Conservation (phyloP, 2,888 invertebrate species). For the Odontocolon sp. region DNA sequence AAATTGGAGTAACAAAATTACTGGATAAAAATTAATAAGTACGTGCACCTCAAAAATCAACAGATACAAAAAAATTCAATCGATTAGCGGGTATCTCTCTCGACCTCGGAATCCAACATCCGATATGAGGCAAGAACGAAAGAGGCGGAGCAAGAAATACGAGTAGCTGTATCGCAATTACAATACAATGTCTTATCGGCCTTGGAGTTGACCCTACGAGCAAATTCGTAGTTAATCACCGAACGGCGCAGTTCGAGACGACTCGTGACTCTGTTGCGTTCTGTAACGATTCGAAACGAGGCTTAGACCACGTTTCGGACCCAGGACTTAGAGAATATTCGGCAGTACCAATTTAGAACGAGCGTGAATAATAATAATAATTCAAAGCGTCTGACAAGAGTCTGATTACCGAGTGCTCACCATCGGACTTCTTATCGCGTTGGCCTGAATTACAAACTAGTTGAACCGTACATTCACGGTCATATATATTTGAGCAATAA, state of each 20-base stretch:
- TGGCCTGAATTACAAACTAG: constrained; percentile 49
- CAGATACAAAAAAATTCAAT: background rate
- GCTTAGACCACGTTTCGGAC: background rate
- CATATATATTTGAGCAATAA: constrained; percentile 18
- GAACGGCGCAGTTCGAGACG: constrained; percentile 9
- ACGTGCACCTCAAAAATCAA: background rate
- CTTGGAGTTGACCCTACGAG: constrained; percentile 41
- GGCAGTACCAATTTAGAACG: background rate
- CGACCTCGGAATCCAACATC: constrained; percentile 6
- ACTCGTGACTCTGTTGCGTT: constrained; percentile 21
- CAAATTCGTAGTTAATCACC: constrained; percentile 20
- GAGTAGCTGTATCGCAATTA: constrained; percentile 27
- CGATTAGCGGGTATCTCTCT: background rate
- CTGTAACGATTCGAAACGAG: background rate
- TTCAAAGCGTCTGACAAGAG: constrained; percentile 53
- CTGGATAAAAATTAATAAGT: background rate
- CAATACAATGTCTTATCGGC: constrained; percentile 41
- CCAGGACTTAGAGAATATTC: constrained; percentile 9
- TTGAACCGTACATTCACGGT: constrained; percentile 29
- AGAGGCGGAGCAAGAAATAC: background rate
- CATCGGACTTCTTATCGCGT: constrained; percentile 39
- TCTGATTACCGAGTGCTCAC: constrained; percentile 41
- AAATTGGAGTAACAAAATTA: too few relatives aligned
- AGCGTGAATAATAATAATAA: constrained; percentile 44
- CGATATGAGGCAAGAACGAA: background rate